These are phyloP conservation scores for Aphodius sticticus DNA, from an alignment of 2,888 invertebrate species.

Conservation along the genomic window DNA sequence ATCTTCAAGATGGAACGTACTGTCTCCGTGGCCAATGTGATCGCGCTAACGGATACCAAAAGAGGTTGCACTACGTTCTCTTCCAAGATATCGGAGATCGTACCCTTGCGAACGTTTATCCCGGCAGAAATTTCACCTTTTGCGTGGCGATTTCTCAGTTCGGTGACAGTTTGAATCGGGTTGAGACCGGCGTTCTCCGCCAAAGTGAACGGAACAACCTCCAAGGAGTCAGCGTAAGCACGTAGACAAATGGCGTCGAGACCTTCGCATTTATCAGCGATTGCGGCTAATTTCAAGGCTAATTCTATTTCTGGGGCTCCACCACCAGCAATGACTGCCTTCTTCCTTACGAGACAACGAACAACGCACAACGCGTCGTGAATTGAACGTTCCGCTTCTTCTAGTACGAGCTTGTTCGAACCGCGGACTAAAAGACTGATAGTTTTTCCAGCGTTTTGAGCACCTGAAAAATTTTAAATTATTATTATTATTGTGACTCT, in stretches of 20 bases:
- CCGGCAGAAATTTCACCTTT: slow-evolving; percentile 86
- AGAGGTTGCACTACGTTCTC: slow-evolving; percentile 98
- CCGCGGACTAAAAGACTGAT: slow-evolving; percentile 92
- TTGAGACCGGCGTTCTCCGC: slow-evolving; percentile 81
- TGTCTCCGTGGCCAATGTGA: slow-evolving; percentile 95
- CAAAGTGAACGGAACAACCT: slow-evolving; percentile 90
- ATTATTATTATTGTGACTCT: slow-evolving; percentile 6
- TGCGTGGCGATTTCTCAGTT: slow-evolving; percentile 93
- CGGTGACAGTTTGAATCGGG: slow-evolving; percentile 83
- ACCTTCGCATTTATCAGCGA: slow-evolving; percentile 85
- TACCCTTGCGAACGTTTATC: slow-evolving; percentile 96
- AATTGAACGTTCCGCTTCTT: slow-evolving; percentile 81
- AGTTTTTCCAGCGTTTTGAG: slow-evolving; percentile 86
- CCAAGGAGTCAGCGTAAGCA: slow-evolving; percentile 95
- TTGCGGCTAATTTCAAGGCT: slow-evolving; percentile 81
- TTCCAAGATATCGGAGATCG: slow-evolving; percentile 95
- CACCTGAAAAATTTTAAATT: slow-evolving; percentile 53
- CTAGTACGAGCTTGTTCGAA: slow-evolving; percentile 82
- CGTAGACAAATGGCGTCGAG: slow-evolving; percentile 95
- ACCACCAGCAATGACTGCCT: slow-evolving; percentile 92
- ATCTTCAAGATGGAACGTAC: slow-evolving; percentile 98
- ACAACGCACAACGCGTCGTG: slow-evolving; percentile 91
- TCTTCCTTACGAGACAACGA: slow-evolving; percentile 94
- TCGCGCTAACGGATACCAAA: slow-evolving; percentile 91
- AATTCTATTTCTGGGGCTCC: slow-evolving; percentile 98